Evolutionary conservation across 1,140 invertebrate genomes (phyloP).

Genomic region (Hestina assimilis): DNA sequence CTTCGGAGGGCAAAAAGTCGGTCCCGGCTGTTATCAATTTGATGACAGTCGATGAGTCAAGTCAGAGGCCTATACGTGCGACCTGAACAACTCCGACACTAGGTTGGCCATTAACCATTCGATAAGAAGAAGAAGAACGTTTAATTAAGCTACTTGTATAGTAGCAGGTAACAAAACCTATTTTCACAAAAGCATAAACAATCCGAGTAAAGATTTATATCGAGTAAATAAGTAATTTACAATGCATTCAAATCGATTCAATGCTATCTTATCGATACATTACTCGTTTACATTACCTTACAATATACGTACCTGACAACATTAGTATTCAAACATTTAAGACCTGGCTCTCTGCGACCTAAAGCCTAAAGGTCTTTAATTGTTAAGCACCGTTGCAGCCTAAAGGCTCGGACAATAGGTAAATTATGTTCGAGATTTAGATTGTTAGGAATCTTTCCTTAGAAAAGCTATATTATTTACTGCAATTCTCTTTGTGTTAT

Average conservation of each 20-base stretch:
- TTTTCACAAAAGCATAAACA: neutral
- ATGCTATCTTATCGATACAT: constrained; percentile 4
- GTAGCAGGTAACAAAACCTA: neutral
- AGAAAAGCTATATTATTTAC: neutral
- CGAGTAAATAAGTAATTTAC: neutral
- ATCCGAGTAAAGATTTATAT: neutral
- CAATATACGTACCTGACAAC: neutral
- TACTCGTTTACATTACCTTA: constrained; percentile 3
- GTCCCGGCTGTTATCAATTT: no score
- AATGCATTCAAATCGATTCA: constrained; percentile 5
- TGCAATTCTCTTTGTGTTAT: neutral
- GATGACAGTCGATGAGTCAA: no score
- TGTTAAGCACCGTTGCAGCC: constrained; percentile 13
- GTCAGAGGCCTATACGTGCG: no score
- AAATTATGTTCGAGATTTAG: constrained; percentile 9
- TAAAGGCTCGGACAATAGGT: constrained; percentile 18
- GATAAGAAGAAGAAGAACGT: no score
- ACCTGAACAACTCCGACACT: no score
- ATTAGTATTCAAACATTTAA: constrained; percentile 5
- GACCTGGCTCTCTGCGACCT: constrained; percentile 7
- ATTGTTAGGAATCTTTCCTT: neutral
- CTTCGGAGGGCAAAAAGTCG: no score
- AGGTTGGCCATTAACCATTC: no score
- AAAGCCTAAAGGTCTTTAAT: constrained; percentile 17
- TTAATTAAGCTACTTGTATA: neutral